Evolutionary conservation across 2,888 invertebrate genomes (phyloP), one percentile per base, ranked within the genome.

Genomic region (Myathropa florea): DNA sequence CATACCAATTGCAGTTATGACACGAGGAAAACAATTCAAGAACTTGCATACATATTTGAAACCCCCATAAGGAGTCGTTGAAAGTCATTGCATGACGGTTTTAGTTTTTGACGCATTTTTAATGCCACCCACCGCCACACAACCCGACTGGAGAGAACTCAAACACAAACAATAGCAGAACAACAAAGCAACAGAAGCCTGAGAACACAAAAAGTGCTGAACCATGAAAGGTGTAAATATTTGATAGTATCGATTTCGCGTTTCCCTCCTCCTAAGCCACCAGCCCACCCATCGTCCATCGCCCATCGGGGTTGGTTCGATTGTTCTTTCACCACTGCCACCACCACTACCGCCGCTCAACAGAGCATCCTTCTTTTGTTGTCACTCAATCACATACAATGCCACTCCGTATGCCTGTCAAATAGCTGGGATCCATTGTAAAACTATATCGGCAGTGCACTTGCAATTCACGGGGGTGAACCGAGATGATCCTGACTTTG

Each of bases 141-240:
- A n/a, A 6, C 26, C 14, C 33, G 9, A 55, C 70, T 82, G 68
- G 57, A 73, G 65, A 39, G 53, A 86, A 82, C 78, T 70, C 78
- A 78, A 82, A 81, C 82, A 81, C 78, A 82, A 82, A 81, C 82
- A 81, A 46, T 39, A 81, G 63, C 53, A 55, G 24, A 36, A 26
- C 63, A 70, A 28, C 30, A 65, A 18, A 68, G 59, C 73, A 77
- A 60, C 55, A 73, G 60, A 64, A 68, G 18, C 6, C 39, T 14
- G 63, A 57, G 64, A 77, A 78, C 77, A 81, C 77, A 86, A 86
- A 83, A 86, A 71, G 86, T 86, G 78, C 78, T 75, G 86, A 86
- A 86, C 83, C 83, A 71, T 86, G 79, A 75, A 86, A 86, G 83
- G 83, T 86, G 86, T 86, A 86, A 86, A 86, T 86, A 86, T 86